Conservation (phyloP, 2,797 vertebrate genomes). For the Cyclopterus lumpus region DNA sequence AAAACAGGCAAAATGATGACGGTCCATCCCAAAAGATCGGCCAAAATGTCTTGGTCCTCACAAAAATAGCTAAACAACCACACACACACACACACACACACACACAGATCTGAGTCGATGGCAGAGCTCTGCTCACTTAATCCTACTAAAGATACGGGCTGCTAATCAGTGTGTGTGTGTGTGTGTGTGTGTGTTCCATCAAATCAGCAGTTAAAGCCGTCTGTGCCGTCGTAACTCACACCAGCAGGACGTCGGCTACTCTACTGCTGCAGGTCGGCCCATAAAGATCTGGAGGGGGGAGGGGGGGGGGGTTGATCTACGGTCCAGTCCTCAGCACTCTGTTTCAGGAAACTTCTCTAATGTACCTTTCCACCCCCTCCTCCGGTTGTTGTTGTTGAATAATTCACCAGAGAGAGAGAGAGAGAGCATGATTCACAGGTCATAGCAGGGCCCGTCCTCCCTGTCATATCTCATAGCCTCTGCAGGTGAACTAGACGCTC, state of each 20-base stretch:
- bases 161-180: slow-evolving; percentile 50
- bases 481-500: slow-evolving; percentile 43
- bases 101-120: slow-evolving; percentile 39
- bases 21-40: background rate
- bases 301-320: slow-evolving; percentile 50
- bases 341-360: slow-evolving; percentile 71
- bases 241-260: slow-evolving; percentile 41
- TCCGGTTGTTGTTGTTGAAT: slow-evolving; percentile 58
- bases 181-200: slow-evolving; percentile 54
- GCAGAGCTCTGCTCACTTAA: slow-evolving; percentile 55
- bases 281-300: slow-evolving; percentile 30
- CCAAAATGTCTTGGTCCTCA: background rate
- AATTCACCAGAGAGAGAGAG: slow-evolving; percentile 61
- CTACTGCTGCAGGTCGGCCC: slow-evolving; percentile 36
- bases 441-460: slow-evolving; percentile 60
- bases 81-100: background rate
- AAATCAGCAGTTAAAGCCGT: slow-evolving; percentile 74
- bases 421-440: slow-evolving; percentile 70
- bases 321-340: slow-evolving; percentile 44
- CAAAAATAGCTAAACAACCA: background rate
- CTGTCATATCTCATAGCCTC: slow-evolving; percentile 64
- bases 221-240: slow-evolving; percentile 65
- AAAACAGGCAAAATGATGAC: too few species aligned
- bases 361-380: slow-evolving; percentile 38
- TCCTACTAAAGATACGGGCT: slow-evolving; percentile 56